A percentile compares a stretch with the other conserved stretches of the same genome.
phyloP scores from a whole-genome alignment of 2,888 invertebrate genomes.

The Nephrotoma guestfalica region DNA sequence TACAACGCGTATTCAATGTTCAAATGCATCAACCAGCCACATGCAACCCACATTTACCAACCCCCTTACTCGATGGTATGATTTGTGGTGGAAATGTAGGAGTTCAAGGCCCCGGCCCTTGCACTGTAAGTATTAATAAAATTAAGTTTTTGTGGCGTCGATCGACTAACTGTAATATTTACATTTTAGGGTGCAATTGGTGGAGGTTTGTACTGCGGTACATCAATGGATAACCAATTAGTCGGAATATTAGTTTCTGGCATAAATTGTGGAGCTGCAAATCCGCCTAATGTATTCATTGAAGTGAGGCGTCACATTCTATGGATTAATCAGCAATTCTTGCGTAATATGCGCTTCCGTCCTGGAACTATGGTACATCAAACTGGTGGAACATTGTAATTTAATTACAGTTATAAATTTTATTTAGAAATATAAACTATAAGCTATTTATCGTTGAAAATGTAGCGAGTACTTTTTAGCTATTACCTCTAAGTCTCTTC shows the following conservation, averaged over 20 bases:
- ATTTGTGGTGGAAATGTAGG: conserved; percentile 8
- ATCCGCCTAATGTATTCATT: background rate
- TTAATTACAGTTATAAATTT: background rate
- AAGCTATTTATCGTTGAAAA: background rate
- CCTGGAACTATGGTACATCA: background rate
- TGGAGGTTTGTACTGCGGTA: conserved; percentile 10
- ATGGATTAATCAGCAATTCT: background rate
- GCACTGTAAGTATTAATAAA: background rate
- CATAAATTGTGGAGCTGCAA: conserved; percentile 5
- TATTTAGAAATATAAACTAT: background rate
- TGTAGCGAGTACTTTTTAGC: background rate
- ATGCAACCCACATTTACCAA: conserved; percentile 7
- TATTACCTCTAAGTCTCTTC: no score
- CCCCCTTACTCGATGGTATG: conserved; percentile 5
- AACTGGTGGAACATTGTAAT: background rate
- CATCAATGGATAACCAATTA: background rate
- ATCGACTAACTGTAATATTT: background rate
- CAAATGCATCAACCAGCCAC: conserved; percentile 4
- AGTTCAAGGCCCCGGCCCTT: conserved; percentile 1
- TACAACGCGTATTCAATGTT: background rate
- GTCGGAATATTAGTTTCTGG: conserved; percentile 9
- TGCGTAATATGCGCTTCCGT: background rate
- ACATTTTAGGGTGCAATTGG: conserved; percentile 7
- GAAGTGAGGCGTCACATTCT: background rate
- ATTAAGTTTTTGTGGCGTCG: background rate